phyloP scores from a whole-genome alignment of 2,113 vertebrate genomes.

The Corythaixoides concolor region DNA sequence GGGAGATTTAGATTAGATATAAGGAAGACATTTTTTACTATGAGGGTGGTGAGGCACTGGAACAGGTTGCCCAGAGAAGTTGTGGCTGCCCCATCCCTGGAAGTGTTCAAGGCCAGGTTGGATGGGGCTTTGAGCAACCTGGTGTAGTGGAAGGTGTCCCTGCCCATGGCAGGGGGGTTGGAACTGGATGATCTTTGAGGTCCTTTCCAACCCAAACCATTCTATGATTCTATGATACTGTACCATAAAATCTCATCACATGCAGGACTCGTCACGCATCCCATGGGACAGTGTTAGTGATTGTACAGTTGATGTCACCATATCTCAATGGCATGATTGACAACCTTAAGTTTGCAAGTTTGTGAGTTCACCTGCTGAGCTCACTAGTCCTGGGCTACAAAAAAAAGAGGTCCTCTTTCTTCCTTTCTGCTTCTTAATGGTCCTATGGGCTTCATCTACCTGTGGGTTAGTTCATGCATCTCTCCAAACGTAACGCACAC shows the following conservation, averaged over 20 bases:
- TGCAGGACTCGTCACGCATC: background rate
- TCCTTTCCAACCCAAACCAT: no score
- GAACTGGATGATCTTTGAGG: no score
- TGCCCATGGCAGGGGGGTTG: no score
- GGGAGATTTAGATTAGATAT: no score
- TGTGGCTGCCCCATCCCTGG: no score
- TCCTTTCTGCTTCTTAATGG: background rate
- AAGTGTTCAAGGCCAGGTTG: no score
- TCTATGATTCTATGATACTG: no score
- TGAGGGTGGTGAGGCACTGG: no score
- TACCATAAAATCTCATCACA: background rate
- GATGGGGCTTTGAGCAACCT: no score
- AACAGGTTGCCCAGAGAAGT: no score
- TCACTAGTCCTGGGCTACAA: background rate
- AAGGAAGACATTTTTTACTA: no score
- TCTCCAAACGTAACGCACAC: background rate
- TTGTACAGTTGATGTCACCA: background rate
- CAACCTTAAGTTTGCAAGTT: background rate
- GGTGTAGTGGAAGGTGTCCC: no score
- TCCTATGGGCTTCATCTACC: background rate
- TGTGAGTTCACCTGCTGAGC: background rate
- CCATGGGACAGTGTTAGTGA: rapidly evolving
- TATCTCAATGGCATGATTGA: background rate
- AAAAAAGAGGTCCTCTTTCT: background rate
- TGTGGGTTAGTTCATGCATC: background rate